Evolutionary conservation across 2,113 vertebrate species (phyloP).

Genomic region (Phylloscopus trochiloides): DNA sequence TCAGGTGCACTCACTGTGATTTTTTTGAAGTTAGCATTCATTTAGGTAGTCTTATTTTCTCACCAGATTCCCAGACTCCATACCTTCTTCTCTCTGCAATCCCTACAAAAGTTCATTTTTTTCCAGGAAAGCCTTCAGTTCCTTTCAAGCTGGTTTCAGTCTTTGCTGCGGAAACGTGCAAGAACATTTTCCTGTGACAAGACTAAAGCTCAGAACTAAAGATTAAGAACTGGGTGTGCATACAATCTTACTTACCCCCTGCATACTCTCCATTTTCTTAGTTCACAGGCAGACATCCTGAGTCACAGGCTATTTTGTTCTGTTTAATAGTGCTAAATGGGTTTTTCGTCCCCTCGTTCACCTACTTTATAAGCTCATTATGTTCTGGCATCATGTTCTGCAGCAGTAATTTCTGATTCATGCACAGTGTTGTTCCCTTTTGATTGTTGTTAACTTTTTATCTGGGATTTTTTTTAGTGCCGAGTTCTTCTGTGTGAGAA

Average conservation of each 20-base stretch:
- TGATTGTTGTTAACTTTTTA: not conserved
- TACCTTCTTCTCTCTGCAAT: not conserved
- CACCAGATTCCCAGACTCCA: not conserved
- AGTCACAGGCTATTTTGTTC: not conserved
- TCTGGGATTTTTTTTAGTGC: not conserved
- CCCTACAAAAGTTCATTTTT: not conserved
- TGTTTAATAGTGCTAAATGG: not conserved
- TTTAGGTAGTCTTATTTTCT: not conserved
- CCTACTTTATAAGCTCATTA: slow-evolving; percentile 23
- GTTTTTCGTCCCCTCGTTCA: not conserved
- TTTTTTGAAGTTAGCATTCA: not conserved
- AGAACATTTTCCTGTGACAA: slow-evolving; percentile 9
- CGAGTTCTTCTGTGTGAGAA: not conserved
- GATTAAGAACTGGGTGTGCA: not conserved
- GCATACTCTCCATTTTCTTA: not conserved
- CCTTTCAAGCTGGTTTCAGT: not conserved
- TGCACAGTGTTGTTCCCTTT: not conserved
- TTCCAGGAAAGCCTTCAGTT: not conserved
- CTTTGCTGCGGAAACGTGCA: not conserved
- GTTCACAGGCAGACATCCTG: not conserved
- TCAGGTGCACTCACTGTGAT: not conserved
- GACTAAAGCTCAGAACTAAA: not conserved
- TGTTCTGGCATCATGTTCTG: not conserved
- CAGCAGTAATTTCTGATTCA: not conserved
- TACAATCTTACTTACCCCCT: not conserved